A percentile compares a stretch with the other conserved stretches of the same genome.
phyloP scores from a whole-genome alignment of 2,113 vertebrate genomes.

The Indicator indicator region DNA sequence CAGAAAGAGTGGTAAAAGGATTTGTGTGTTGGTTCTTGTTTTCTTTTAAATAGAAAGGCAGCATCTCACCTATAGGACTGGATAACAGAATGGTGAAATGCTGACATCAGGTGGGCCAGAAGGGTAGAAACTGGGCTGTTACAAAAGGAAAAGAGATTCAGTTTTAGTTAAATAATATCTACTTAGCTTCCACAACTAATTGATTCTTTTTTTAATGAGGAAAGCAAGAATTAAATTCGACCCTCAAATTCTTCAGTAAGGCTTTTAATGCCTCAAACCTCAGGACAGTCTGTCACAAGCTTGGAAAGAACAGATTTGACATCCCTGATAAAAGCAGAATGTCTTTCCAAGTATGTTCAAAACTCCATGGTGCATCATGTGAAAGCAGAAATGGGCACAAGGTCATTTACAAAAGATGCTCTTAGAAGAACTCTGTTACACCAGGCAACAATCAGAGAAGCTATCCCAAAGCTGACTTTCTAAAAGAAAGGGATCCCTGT shows the following conservation, averaged over 20 bases:
- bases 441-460: neutral
- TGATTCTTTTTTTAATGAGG: neutral
- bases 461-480: neutral
- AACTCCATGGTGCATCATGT: neutral
- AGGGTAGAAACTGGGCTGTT: neutral
- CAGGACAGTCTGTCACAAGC: neutral
- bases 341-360: neutral
- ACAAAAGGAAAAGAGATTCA: neutral
- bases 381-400: neutral
- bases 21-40: neutral
- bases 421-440: neutral
- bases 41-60: neutral
- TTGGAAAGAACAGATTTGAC: neutral
- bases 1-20: neutral
- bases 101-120: constrained; percentile 61
- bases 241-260: neutral
- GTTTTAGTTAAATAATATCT: neutral
- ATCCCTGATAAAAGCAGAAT: neutral
- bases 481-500: neutral
- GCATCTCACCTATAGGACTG: neutral
- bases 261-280: neutral
- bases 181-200: neutral
- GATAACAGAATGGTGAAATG: neutral
- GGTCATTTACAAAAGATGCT: neutral
- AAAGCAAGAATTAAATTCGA: neutral